Percentiles rank a stretch among this genome's conserved stretches.
These are phyloP conservation scores for Eledone cirrhosa DNA, from an alignment of 2,888 invertebrate genomes.

Conservation along the genomic window DNA sequence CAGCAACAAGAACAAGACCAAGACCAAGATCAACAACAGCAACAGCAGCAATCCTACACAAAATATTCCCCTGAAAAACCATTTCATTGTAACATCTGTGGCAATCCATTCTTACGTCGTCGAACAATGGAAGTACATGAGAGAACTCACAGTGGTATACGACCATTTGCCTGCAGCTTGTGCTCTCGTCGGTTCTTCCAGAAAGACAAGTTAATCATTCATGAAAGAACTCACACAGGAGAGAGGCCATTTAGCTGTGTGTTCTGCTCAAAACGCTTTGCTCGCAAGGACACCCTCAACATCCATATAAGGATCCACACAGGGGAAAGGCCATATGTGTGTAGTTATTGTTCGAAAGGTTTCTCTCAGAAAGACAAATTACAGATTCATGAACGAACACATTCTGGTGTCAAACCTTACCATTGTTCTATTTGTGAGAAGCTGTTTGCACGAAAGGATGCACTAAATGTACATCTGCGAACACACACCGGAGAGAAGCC, in stretches of 20 bases:
- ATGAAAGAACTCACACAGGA: not conserved
- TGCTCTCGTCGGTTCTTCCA: not conserved
- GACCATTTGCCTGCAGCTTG: not conserved
- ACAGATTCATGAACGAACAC: slow-evolving; percentile 6
- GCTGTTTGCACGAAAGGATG: slow-evolving; percentile 4
- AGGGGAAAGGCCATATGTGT: not conserved
- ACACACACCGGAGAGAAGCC: slow-evolving; percentile 20
- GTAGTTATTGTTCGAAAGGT: not conserved
- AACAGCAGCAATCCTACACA: no score
- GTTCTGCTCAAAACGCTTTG: slow-evolving; percentile 12
- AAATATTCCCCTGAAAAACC: not conserved
- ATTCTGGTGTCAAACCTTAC: not conserved
- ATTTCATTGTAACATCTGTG: slow-evolving; percentile 12
- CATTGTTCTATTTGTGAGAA: slow-evolving; percentile 17
- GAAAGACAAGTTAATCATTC: slow-evolving; percentile 2
- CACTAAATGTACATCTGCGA: slow-evolving; percentile 15
- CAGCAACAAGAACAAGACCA: no score
- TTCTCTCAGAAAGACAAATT: slow-evolving; percentile 21
- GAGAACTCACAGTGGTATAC: not conserved
- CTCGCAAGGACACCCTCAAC: slow-evolving; percentile 13
- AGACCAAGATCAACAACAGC: no score
- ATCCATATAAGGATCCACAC: slow-evolving; percentile 14
- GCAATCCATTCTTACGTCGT: not conserved
- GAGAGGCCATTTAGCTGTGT: not conserved
- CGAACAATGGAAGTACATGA: not conserved